Percentiles rank a stretch among this genome's conserved stretches.
Evolutionary conservation across 2,888 invertebrate species (phyloP).

Genomic region (Drosophila niveifrons): DNA sequence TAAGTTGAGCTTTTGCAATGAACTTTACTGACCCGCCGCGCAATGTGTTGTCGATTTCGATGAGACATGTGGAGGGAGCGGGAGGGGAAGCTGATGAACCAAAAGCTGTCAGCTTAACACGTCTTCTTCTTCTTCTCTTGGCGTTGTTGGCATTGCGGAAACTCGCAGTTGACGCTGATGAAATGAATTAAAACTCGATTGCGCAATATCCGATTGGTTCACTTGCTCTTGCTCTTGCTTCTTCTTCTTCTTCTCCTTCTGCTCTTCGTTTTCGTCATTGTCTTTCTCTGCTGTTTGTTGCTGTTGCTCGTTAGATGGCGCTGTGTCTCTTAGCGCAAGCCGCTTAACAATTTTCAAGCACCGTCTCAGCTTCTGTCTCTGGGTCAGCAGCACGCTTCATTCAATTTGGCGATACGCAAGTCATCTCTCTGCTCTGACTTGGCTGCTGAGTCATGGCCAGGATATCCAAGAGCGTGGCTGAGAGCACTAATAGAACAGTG

Average conservation of each 20-base stretch:
- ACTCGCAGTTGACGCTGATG: slow-evolving; percentile 43
- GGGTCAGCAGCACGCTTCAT: slow-evolving; percentile 53
- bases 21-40: slow-evolving; percentile 57
- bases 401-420: not conserved
- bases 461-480: not conserved
- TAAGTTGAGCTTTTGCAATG: slow-evolving; percentile 46
- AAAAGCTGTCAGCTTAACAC: not conserved
- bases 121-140: no score
- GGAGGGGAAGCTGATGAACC: not conserved
- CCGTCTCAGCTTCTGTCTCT: slow-evolving; percentile 36
- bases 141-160: slow-evolving; percentile 57
- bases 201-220: slow-evolving; percentile 73
- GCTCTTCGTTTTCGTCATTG: not conserved
- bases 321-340: slow-evolving; percentile 31
- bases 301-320: slow-evolving; percentile 19
- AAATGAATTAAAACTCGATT: slow-evolving; percentile 43
- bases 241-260: not conserved
- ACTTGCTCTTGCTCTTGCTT: slow-evolving; percentile 4
- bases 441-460: slow-evolving; percentile 16
- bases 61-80: not conserved
- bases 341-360: slow-evolving; percentile 44
- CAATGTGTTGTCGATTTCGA: not conserved
- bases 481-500: not conserved
- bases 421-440: slow-evolving; percentile 4
- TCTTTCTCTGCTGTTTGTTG: slow-evolving; percentile 7